Percentiles rank a stretch among this genome's conserved stretches.
phyloP scores from a whole-genome alignment of 2,797 vertebrate genomes.

The Tiaroga cobitis region DNA sequence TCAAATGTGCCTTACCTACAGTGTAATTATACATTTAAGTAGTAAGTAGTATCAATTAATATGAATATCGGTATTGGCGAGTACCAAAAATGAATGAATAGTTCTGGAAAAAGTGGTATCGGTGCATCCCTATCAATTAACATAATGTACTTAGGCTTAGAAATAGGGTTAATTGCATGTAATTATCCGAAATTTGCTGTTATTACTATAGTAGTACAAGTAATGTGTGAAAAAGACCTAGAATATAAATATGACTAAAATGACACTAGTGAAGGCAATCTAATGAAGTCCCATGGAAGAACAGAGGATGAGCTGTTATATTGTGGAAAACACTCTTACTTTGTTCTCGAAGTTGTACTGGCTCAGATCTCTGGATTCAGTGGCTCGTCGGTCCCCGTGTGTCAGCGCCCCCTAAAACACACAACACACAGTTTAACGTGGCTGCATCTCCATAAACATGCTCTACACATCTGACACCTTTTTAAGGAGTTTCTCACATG shows the following conservation, averaged over 20 bases:
- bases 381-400: constrained; percentile 93
- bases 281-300: not conserved
- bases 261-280: too few species aligned
- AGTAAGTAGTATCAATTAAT: too few species aligned
- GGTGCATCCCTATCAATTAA: too few species aligned
- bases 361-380: constrained; percentile 95
- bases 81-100: too few species aligned
- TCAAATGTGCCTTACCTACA: too few species aligned
- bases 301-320: not conserved
- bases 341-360: constrained; percentile 99
- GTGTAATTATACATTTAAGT: too few species aligned
- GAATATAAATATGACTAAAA: not conserved
- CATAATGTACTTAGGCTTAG: too few species aligned
- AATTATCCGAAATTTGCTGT: too few species aligned
- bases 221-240: not conserved
- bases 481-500: not conserved
- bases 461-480: not conserved
- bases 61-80: too few species aligned
- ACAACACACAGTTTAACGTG: not conserved
- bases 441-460: not conserved
- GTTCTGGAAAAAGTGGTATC: too few species aligned
- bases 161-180: too few species aligned
- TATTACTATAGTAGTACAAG: not conserved
- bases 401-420: constrained; percentile 90
- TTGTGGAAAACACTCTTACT: constrained; percentile 70